A percentile compares a stretch with the other conserved stretches of the same genome.
Evolutionary conservation across 2,797 vertebrate genomes (phyloP).

Genomic region (Setipinna tenuifilis): DNA sequence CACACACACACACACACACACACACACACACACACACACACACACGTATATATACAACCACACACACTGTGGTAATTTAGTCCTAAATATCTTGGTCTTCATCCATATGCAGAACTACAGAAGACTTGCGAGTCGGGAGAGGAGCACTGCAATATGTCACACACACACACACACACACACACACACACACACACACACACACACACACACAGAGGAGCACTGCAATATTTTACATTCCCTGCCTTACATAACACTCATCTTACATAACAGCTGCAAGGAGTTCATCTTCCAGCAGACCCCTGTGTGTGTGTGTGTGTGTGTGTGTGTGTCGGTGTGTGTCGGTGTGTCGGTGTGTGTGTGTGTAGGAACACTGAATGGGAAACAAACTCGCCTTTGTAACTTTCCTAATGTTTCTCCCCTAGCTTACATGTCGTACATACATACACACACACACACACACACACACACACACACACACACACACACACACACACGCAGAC

Average conservation of each 20-base stretch:
- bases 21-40: too few species aligned
- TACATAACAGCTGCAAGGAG: background rate
- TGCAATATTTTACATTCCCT: slow-evolving; percentile 11
- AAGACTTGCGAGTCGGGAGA: too few species aligned
- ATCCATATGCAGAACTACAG: too few species aligned
- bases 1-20: too few species aligned
- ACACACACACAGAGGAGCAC: background rate
- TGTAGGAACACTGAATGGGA: background rate
- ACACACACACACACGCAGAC: background rate
- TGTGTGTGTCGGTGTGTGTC: background rate
- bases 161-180: too few species aligned
- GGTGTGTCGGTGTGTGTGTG: background rate
- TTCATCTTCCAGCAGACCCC: background rate
- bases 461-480: background rate
- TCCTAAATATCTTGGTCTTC: too few species aligned
- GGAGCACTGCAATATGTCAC: too few species aligned
- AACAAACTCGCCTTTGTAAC: background rate
- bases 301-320: slow-evolving; percentile 16
- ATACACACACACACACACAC: slow-evolving; percentile 13
- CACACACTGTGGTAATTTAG: too few species aligned
- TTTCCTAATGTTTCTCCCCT: background rate
- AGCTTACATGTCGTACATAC: background rate
- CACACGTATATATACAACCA: too few species aligned
- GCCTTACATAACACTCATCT: background rate
- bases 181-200: too few species aligned